Base-by-base conservation (phyloP, 2,888 invertebrate genomes). In the Conops quadrifasciatus region DNA sequence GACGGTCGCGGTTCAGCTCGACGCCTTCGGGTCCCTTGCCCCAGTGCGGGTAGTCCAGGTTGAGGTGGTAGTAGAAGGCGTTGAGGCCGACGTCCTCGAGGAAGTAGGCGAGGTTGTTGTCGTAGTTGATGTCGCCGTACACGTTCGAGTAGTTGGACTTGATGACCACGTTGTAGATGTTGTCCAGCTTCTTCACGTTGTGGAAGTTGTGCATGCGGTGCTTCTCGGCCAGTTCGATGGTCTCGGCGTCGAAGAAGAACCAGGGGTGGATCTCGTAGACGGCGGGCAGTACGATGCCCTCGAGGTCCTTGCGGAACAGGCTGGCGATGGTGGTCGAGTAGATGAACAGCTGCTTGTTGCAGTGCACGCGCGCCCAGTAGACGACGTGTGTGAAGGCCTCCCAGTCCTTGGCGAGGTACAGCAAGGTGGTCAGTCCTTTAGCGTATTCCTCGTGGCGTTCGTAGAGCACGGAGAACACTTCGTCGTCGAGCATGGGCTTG, bases 71-170 rank as follows among this genome's bases (percentile, higher is more conserved):
- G 87, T 91, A 91, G 87, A 90, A 92, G 16, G 90, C 85, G 85
- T 92, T 93, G 16, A 94, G 87, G 75, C 92, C 93, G 67, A 94
- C 87, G 82, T 94, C 94, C 82, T 94, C 93, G 24, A 90, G 89
- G 87, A 91, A 94, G 85, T 94, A 94, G 60, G 88, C 87, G 73
- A 93, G 78, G 28, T 87, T 86, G 80, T 92, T 90, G 70, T 91
- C 90, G 21, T 89, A 87, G 78, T 89, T 88, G 51, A 89, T 74
- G 36, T 89, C 85, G 74, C 88, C 87, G 75, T 90, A 89, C 72
- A 88, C 85, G 60, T 89, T 90, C 75, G 91, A 90, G 82, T 91
- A 91, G 88, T 92, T 92, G 71, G 91, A 89, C 73, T 90, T 88
- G 75, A 92, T 88, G 45, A 90, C 88, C 67, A 90, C 86, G 75